Conservation (phyloP, 2,797 vertebrate species). For the Prunella strophiata region DNA sequence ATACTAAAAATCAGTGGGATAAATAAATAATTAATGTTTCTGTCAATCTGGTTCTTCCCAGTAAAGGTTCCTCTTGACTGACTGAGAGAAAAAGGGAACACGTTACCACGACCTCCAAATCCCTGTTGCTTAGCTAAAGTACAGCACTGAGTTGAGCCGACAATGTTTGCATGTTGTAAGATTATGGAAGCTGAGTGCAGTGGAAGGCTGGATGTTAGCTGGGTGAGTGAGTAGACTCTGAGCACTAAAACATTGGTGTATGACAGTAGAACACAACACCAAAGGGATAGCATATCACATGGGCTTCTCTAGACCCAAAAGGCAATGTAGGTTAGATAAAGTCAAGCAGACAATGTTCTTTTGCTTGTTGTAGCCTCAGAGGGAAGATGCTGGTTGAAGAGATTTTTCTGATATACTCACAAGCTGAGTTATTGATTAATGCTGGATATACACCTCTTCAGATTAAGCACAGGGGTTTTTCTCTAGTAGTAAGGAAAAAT, state of each 20-base stretch:
- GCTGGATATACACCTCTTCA: background rate
- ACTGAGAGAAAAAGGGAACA: background rate
- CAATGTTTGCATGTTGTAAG: background rate
- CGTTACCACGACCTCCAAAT: background rate
- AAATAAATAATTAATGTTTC: background rate
- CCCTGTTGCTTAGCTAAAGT: background rate
- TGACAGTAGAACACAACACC: background rate
- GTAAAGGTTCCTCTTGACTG: background rate
- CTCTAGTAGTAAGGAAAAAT: background rate
- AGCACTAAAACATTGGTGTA: background rate
- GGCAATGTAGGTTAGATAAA: background rate
- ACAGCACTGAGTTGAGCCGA: background rate
- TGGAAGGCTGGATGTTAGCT: background rate
- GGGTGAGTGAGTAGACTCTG: slow-evolving; percentile 18
- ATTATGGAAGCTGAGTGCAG: background rate
- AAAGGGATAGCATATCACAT: background rate
- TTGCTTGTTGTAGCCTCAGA: background rate
- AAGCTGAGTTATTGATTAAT: slow-evolving; percentile 37
- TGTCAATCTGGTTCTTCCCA: background rate
- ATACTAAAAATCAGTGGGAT: background rate
- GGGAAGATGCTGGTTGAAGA: slow-evolving; percentile 9
- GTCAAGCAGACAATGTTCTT: background rate
- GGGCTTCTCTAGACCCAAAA: background rate
- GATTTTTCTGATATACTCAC: slow-evolving; percentile 14
- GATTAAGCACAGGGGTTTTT: background rate